Evolutionary conservation across 2,888 invertebrate genomes (phyloP), one percentile per base, ranked within the genome.

Genomic region (Parasteatoda lunata): DNA sequence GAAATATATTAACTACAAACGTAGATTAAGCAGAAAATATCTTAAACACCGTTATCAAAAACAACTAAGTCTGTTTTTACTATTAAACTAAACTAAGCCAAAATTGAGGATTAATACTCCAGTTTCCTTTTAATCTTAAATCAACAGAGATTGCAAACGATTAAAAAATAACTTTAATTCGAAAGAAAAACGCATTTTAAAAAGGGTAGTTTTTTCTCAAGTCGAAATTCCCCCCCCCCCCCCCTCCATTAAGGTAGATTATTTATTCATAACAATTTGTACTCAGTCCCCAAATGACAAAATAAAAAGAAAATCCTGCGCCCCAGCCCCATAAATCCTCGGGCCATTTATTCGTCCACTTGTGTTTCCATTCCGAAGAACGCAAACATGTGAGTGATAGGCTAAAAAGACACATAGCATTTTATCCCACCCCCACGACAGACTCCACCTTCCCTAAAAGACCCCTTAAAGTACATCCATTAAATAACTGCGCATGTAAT

Each of bases 371-470:
- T 77, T 80, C 85, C 76, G 70, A 86, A 80, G 85, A 86, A 86
- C 76, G 80, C 85, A 86, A 86, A 86, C 85, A 86, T 86, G 80
- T 75, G 77, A 80, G 80, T 80, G 80, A 86, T 86, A 86, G 80
- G 85, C 85, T 76, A 80, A 66, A 66, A 86, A 86, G 85, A 86
- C 85, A 86, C 80, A 81, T 64, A 59, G 79, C 79, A 15, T 65
- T 69, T 52, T 48, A 51, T 15, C 68, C 68, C 52, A 68, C 77
- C n/a, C 69, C 72, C 77, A 64, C 70, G 13, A 7, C 51, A 54
- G 11, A 48, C 77, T 65, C 51, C 65, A 48, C 47, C 52, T 52
- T 45, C 49, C 51, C 30, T 52, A 77, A 65, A 47, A 52, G n/a
- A 7, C 81, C 82, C 76, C 75, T 69, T 71, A 86, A 86, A 86